These are phyloP conservation scores for Drosophila eohydei DNA, from an alignment of 2,888 invertebrate species.

Conservation along the genomic window DNA sequence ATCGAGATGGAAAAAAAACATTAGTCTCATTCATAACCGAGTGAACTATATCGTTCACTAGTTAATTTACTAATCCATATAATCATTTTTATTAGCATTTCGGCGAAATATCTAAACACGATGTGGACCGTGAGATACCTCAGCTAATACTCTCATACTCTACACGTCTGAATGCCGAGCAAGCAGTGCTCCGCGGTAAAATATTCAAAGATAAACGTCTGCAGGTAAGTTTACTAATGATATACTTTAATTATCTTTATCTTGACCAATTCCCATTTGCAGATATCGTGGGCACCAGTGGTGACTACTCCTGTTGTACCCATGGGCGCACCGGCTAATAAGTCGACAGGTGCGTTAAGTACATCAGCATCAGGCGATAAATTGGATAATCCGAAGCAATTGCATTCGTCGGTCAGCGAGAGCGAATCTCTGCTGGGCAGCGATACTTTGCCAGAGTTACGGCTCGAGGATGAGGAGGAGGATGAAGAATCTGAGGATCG, in stretches of 20 bases:
- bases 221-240: slow-evolving; percentile 86
- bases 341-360: slow-evolving; percentile 25
- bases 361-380: slow-evolving; percentile 29
- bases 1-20: no score
- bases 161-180: slow-evolving; percentile 84
- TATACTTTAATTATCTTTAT: background rate
- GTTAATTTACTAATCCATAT: background rate
- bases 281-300: slow-evolving; percentile 83
- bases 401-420: slow-evolving; percentile 73
- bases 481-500: slow-evolving; percentile 94
- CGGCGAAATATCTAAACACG: slow-evolving; percentile 94
- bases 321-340: slow-evolving; percentile 60
- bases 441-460: slow-evolving; percentile 87
- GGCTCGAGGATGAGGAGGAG: slow-evolving; percentile 93
- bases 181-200: slow-evolving; percentile 84
- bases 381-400: slow-evolving; percentile 63
- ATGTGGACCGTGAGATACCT: slow-evolving; percentile 90
- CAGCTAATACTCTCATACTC: slow-evolving; percentile 84
- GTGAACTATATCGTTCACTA: background rate
- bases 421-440: slow-evolving; percentile 77
- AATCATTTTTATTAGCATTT: slow-evolving; percentile 87
- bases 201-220: slow-evolving; percentile 91
- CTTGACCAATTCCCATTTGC: background rate
- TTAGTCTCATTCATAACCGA: background rate
- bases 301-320: slow-evolving; percentile 56